phyloP scores from a whole-genome alignment of 2,113 vertebrate genomes.

The Dryoscopus gambensis region DNA sequence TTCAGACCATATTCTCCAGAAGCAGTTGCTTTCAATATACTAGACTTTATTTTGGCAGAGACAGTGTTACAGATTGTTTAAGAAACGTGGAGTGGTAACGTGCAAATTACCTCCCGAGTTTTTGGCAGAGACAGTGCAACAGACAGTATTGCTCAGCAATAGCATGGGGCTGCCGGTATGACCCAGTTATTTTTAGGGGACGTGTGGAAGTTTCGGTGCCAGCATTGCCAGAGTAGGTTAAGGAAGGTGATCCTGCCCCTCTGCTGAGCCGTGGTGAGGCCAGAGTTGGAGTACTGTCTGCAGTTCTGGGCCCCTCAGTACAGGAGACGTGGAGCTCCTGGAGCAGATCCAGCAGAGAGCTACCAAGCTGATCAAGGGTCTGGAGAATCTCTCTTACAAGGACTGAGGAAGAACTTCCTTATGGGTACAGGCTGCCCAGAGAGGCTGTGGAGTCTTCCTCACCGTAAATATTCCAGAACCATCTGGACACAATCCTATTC shows the following conservation, averaged over 20 bases:
- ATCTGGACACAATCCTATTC: background rate
- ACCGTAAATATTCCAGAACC: background rate
- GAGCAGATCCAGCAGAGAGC: background rate
- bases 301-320: background rate
- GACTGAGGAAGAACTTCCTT: background rate
- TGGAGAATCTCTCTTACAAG: background rate
- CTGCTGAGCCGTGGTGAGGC: background rate
- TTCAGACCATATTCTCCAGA: background rate
- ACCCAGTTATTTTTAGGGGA: background rate
- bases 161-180: background rate
- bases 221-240: background rate
- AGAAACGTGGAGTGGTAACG: background rate
- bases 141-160: background rate
- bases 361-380: background rate
- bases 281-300: background rate
- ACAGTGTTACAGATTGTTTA: background rate
- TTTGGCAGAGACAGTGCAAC: background rate
- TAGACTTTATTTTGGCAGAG: background rate
- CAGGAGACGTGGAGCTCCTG: background rate
- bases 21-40: background rate
- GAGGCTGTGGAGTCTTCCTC: background rate
- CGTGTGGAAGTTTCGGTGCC: background rate
- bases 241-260: background rate
- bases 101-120: background rate
- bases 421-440: background rate